phyloP scores from a whole-genome alignment of 2,888 invertebrate genomes.

The Apamea sordens region DNA sequence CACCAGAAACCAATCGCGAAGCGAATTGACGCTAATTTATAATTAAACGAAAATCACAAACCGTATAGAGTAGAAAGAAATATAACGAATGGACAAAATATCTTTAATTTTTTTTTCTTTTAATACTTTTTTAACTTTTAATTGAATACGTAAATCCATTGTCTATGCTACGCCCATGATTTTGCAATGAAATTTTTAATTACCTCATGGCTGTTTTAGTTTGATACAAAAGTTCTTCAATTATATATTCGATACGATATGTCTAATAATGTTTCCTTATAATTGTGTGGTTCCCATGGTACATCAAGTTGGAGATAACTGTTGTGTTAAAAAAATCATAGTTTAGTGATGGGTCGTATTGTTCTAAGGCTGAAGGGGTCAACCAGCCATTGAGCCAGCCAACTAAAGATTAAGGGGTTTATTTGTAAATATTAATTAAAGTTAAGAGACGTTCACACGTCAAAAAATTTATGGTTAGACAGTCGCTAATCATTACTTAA shows the following conservation, averaged over 20 bases:
- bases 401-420: neutral
- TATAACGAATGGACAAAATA: slow-evolving; percentile 46
- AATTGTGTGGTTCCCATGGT: slow-evolving; percentile 60
- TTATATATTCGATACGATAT: slow-evolving; percentile 69
- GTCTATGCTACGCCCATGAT: slow-evolving; percentile 65
- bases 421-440: too few species aligned
- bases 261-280: slow-evolving; percentile 55
- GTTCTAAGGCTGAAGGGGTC: neutral
- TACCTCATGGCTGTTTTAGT: slow-evolving; percentile 55
- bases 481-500: too few species aligned
- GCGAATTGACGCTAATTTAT: slow-evolving; percentile 57
- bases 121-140: slow-evolving; percentile 38
- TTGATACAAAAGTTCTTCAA: slow-evolving; percentile 60
- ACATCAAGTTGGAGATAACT: slow-evolving; percentile 45
- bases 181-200: slow-evolving; percentile 68
- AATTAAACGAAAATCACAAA: slow-evolving; percentile 66
- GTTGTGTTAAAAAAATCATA: slow-evolving; percentile 39
- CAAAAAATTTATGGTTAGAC: too few species aligned
- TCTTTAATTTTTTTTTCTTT: slow-evolving; percentile 26
- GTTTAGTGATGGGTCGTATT: slow-evolving; percentile 26
- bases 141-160: slow-evolving; percentile 66
- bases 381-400: neutral
- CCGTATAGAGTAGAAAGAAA: slow-evolving; percentile 54
- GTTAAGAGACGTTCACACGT: too few species aligned
- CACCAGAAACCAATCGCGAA: slow-evolving; percentile 29